phyloP scores from a whole-genome alignment of 30 jellyfish, hydroid and myxozoan genomes.

The Cassiopea andromeda region DNA sequence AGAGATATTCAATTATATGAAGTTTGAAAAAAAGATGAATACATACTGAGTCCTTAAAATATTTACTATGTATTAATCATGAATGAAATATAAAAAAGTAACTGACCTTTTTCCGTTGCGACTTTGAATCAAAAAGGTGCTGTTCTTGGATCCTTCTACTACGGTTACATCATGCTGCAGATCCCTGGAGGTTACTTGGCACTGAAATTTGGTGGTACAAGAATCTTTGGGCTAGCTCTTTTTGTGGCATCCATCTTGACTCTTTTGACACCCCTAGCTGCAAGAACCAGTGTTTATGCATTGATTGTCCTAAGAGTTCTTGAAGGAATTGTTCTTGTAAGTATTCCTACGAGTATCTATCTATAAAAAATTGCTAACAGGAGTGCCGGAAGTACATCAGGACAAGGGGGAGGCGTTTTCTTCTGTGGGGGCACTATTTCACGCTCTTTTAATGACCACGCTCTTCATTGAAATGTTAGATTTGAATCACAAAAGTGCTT shows the following conservation, averaged over 20 bases:
- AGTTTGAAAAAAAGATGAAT: neutral
- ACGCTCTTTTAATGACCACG: too few species aligned
- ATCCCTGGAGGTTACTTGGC: conserved; percentile 99
- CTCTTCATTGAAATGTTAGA: too few species aligned
- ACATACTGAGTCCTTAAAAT: neutral
- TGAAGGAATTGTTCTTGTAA: conserved; percentile 98
- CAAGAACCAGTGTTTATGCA: conserved; percentile 96
- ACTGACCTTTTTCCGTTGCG: neutral
- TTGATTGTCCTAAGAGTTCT: conserved; percentile 87
- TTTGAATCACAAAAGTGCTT: too few species aligned
- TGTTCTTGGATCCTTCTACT: conserved; percentile 97
- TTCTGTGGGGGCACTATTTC: too few species aligned
- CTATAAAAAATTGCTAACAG: too few species aligned
- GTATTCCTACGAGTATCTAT: neutral
- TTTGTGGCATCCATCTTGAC: conserved; percentile 94
- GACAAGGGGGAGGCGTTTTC: too few species aligned
- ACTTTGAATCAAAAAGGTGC: conserved; percentile 68
- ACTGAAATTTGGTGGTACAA: conserved; percentile 95
- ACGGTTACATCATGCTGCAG: conserved; percentile 97
- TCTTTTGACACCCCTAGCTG: conserved; percentile 96
- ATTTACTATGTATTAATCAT: neutral
- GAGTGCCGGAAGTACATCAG: too few species aligned
- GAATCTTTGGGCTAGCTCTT: conserved; percentile 96
- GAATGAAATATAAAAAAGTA: neutral
- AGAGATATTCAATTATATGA: too few species aligned